phyloP scores from a whole-genome alignment of 2,888 invertebrate species.

The Pterostichus madidus region DNA sequence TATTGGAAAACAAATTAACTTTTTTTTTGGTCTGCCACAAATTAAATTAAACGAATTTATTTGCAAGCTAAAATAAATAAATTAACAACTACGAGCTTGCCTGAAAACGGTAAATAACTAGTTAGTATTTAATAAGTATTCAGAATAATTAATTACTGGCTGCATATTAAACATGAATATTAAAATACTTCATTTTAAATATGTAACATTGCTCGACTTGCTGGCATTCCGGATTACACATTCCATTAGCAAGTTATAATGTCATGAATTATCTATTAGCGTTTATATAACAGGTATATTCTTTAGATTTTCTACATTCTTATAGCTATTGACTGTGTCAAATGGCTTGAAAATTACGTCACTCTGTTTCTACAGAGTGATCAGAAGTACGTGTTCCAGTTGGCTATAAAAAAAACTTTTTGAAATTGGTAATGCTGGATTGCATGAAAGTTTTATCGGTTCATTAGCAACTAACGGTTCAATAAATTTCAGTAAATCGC shows the following conservation, averaged over 20 bases:
- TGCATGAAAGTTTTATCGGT: too few relatives aligned
- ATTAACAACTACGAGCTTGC: background rate
- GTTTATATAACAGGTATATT: background rate
- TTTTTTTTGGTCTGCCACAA: constrained; percentile 29
- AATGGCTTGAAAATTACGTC: too few relatives aligned
- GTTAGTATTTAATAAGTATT: background rate
- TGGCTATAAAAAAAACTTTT: too few relatives aligned
- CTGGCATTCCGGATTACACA: constrained; percentile 2
- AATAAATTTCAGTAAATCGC: too few relatives aligned
- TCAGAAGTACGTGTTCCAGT: too few relatives aligned
- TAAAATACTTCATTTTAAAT: constrained; percentile 15
- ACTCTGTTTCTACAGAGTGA: too few relatives aligned
- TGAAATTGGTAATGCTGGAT: too few relatives aligned
- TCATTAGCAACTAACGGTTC: too few relatives aligned
- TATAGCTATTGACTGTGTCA: too few relatives aligned
- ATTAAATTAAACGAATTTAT: background rate
- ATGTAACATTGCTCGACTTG: constrained; percentile 6
- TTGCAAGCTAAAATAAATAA: background rate
- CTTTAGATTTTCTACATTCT: background rate
- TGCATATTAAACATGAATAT: background rate
- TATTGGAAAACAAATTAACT: constrained; percentile 31
- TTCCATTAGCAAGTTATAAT: constrained; percentile 24
- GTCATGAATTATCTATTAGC: background rate
- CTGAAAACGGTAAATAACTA: too few relatives aligned
- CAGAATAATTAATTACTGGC: background rate